Evolutionary conservation across 1,140 invertebrate genomes (phyloP), one percentile per base, ranked within the genome.

Genomic region (Physella acuta): DNA sequence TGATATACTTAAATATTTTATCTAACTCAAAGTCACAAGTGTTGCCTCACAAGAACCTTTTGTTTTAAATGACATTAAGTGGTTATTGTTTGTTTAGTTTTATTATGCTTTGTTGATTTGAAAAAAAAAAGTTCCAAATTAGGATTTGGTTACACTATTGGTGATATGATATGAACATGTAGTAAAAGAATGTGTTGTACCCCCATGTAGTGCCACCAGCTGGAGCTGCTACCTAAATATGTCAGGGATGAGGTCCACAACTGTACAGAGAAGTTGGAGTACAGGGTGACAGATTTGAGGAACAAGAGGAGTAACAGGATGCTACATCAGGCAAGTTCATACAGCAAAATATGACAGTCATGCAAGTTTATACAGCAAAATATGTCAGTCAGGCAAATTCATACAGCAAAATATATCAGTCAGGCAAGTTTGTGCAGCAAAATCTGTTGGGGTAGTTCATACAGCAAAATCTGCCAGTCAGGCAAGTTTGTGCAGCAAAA

Each of bases 221-320:
- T 61, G 2, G 59, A 61, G 36, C 24, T 61, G 36, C n/a, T 61
- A 28, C 36, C 59, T 31, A 61, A 44, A 24, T 17, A 8, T n/a
- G 59, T 44, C 4, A 61, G 59, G 26, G 59, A 61, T 24, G 59
- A 44, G 3, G 59, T 34, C 8, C 59, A 61, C 26, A 11, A 28
- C n/a, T 61, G 59, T 26, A 14, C 39, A 36, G 59, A 37, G 33
- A 61, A 39, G 17, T 37, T 24, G 1, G 59, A 61, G 26, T 26
- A 61, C 20, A 61, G 26, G 26, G 59, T 61, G 1, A 24, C 59
- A 3, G 59, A 61, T 5, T 26, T 34, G 2, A 30, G 36, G 20
- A 61, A 61, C 36, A 61, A 61, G 26, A 61, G 26, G 36, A 24
- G 2, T 24, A 61, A 34, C 3, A 3, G 4, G 28, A 16, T 33